Base-by-base conservation (phyloP, 2,888 invertebrate species). In the Thera britannica region DNA sequence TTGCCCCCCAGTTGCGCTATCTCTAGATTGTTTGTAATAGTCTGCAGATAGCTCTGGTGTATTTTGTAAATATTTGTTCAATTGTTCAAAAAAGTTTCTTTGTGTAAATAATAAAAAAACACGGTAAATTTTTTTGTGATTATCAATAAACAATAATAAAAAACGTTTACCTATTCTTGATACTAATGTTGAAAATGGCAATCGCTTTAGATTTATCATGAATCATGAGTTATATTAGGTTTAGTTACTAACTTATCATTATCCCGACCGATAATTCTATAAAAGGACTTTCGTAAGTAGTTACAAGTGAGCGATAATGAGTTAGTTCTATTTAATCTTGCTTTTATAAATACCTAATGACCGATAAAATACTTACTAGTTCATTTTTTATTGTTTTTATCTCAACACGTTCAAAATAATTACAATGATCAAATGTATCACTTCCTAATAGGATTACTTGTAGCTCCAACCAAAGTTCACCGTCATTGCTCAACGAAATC, bases 361-460 rank as follows among this genome's bases (percentile, higher is more conserved):
- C 3, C 7, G 8, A 34, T 34, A 8, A 34, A 9, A 0, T 34
- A 51, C 34, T n/a, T n/a, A n/a, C n/a, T n/a, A n/a, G n/a, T n/a
- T n/a, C 11, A 41, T 58, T 63, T 64, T 58, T 46, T 64, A 11
- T 6, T 8, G 2, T 34, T 44, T 51, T 41, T n/a, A 55, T 51
- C 54, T 64, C 48, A 65, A 12, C 49, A 67, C 57, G 59, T 58
- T 62, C 12, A 57, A 70, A 65, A 67, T 69, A 67, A 69, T 69
- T 64, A 73, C 67, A 60, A 64, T 68, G 65, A 65, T 67, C 58
- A 67, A 54, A 60, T 46, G 36, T 67, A 69, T 63, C 60, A 68
- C 41, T 63, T 58, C 67, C 23, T 66, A 65, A 69, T 67, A 66
- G 9, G 54, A 65, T 65, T 62, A 57, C 61, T 72, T 70, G 72